Base-by-base conservation (phyloP, 2,797 vertebrate genomes). In the Labeo calbasu region DNA sequence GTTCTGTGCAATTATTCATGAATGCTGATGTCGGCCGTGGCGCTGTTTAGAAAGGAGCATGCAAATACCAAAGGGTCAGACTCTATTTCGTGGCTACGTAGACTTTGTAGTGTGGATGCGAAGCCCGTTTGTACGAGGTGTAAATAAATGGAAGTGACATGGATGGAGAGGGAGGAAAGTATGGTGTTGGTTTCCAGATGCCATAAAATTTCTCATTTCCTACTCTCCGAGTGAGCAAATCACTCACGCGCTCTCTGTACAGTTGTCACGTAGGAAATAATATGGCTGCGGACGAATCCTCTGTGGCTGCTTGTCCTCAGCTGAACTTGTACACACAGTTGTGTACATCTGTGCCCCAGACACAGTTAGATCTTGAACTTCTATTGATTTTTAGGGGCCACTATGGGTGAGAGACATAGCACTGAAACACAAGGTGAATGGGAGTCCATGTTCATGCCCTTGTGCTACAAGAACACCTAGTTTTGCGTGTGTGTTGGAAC, bases 321-420 rank as follows among this genome's bases (percentile, higher is more conserved):
- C 87, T 90, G 87, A 92, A 90, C 90, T 88, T 91, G 88, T 90
- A 90, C 86, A 89, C 88, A 90, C 88, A 87, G 84, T 88, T 89
- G 77, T 88, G 79, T 89, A 88, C 89, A 85, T 89, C 86, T 89
- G 87, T 89, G 86, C 65, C 78, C 84, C 87, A 86, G 86, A 90
- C 86, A 80, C 85, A 87, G 89, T 88, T 82, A 87, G 87, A 88
- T 87, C 75, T 65, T 86, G 86, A 89, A 90, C 89, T 84, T 77
- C 65, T 88, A 93, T 92, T 91, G 92, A 92, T 93, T 91, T 90
- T 84, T 59, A 86, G 83, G 87, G 48, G 71, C 78, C 89, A 82
- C 85, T 90, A 79, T 84, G 87, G 82, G 89, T 86, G 82, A 91
- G 87, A 88, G 84, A 90, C 82, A 88, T 86, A 90, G 81, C 53